These are phyloP conservation scores for Aphis craccivora DNA, from an alignment of 1,140 invertebrate genomes.

Conservation along the genomic window DNA sequence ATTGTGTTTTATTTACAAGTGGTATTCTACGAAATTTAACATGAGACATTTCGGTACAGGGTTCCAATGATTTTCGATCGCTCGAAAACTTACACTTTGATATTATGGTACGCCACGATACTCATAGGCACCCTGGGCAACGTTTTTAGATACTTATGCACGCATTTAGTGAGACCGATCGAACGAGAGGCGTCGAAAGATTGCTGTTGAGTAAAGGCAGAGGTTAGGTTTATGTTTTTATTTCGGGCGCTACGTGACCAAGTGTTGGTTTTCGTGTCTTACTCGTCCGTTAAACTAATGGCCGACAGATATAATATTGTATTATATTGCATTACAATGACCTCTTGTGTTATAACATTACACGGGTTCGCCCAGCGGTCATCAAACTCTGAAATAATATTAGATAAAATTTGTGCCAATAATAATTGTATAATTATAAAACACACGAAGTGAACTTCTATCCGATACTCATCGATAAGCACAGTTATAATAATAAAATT, in stretches of 20 bases:
- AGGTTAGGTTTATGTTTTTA: not conserved
- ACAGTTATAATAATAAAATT: not conserved
- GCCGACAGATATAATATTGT: not conserved
- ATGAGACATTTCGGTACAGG: too few species aligned
- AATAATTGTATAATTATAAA: not conserved
- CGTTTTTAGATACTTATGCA: not conserved
- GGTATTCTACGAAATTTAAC: too few species aligned
- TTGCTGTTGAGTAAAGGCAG: not conserved
- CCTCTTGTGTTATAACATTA: not conserved
- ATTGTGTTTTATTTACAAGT: too few species aligned
- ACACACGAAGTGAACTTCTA: not conserved
- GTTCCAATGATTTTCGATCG: too few species aligned
- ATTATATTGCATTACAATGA: not conserved
- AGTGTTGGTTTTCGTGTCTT: not conserved
- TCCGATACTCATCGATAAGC: not conserved
- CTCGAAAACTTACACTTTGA: too few species aligned
- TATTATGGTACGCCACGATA: too few species aligned
- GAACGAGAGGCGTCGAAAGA: not conserved
- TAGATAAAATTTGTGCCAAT: not conserved
- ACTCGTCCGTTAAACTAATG: not conserved
- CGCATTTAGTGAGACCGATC: too few species aligned
- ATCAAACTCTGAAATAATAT: not conserved
- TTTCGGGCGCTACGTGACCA: not conserved
- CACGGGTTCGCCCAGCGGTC: not conserved
- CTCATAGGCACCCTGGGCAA: not conserved